Conservation (phyloP, 2,888 invertebrate species). For the Agrochola macilenta region DNA sequence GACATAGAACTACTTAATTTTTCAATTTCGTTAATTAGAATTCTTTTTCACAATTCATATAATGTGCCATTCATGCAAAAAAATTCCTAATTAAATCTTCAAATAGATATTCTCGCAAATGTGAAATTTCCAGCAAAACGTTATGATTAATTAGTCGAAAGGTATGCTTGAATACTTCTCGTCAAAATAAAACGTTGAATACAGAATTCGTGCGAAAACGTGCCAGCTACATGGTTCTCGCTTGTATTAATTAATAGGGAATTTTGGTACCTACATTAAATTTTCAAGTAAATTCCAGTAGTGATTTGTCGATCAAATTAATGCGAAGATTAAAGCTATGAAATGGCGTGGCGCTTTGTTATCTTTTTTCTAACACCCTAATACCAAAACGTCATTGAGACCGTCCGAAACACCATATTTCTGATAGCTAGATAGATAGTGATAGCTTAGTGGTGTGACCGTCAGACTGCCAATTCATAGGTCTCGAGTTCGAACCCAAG, state of each 20-base stretch:
- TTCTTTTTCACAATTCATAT: background rate
- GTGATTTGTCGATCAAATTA: constrained; percentile 56
- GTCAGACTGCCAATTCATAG: no score
- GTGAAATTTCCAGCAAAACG: constrained; percentile 34
- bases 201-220: constrained; percentile 48
- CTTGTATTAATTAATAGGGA: constrained; percentile 45
- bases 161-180: constrained; percentile 46
- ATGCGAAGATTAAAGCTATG: constrained; percentile 37
- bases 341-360: constrained; percentile 5
- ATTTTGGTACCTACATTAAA: constrained; percentile 47
- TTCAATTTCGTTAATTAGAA: background rate
- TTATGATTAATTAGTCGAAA: constrained; percentile 53
- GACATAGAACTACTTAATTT: background rate
- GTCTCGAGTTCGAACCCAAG: no score
- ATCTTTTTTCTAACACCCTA: background rate
- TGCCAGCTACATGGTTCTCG: constrained; percentile 41
- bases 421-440: no score
- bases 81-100: constrained; percentile 14
- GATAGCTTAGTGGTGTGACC: no score
- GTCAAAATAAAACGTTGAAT: constrained; percentile 56
- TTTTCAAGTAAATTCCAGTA: constrained; percentile 49
- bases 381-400: background rate
- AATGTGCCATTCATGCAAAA: background rate
- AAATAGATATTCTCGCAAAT: constrained; percentile 27
- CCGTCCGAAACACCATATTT: no score